phyloP scores from a whole-genome alignment of 1,140 invertebrate genomes.

The Cydia pomonella region DNA sequence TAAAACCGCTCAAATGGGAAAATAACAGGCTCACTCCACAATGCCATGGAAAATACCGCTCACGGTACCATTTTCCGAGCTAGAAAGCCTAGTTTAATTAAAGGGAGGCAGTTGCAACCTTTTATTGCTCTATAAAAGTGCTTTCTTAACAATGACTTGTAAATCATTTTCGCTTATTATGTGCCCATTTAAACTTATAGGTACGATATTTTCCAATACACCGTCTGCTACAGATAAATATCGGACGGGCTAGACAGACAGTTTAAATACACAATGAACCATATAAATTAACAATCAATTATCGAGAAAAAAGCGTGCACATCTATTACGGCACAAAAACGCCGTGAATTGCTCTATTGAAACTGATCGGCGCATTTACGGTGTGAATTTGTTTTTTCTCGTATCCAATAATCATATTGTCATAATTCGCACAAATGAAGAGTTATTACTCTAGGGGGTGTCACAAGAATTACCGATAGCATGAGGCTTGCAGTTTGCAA shows the following conservation, averaged over 20 bases:
- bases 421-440: constrained; percentile 22
- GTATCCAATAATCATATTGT: constrained; percentile 18
- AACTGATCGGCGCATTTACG: constrained; percentile 47
- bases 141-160: constrained; percentile 40
- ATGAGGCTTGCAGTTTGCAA: not conserved
- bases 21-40: constrained; percentile 75
- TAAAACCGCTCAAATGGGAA: constrained; percentile 77
- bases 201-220: constrained; percentile 12
- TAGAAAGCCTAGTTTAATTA: constrained; percentile 66
- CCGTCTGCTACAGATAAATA: constrained; percentile 45
- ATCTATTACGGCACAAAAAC: constrained; percentile 57
- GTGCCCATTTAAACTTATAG: not conserved
- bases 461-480: constrained; percentile 10
- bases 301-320: constrained; percentile 57
- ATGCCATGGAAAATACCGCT: constrained; percentile 71
- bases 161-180: constrained; percentile 48
- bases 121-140: not conserved
- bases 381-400: constrained; percentile 29
- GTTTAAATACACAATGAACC: constrained; percentile 52
- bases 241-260: constrained; percentile 59
- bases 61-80: constrained; percentile 58
- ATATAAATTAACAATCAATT: constrained; percentile 65
- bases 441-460: constrained; percentile 7
- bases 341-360: constrained; percentile 64
- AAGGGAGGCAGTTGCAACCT: constrained; percentile 39